Evolutionary conservation across 2,888 invertebrate genomes (phyloP).

Genomic region (Tridacna gigas): DNA sequence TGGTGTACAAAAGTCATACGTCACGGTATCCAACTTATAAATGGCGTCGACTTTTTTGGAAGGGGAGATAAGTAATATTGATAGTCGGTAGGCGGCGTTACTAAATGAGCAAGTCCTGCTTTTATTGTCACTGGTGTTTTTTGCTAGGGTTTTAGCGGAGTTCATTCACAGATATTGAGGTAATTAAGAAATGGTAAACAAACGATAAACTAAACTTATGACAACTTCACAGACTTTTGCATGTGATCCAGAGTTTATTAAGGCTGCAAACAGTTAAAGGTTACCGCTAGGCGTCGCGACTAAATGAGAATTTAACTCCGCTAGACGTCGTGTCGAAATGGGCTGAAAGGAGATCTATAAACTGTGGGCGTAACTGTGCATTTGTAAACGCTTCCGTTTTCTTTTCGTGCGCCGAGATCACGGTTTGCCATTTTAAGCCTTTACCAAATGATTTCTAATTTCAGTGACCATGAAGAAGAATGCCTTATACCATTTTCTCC

Average conservation of each 20-base stretch:
- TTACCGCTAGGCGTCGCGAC: constrained; percentile 19
- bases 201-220: background rate
- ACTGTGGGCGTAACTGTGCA: background rate
- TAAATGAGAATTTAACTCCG: background rate
- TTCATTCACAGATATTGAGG: background rate
- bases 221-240: background rate
- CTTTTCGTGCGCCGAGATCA: no score
- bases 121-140: background rate
- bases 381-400: no score
- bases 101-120: no score
- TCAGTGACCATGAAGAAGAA: no score
- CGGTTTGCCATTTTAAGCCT: no score
- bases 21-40: constrained; percentile 12
- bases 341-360: background rate
- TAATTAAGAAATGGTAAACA: background rate
- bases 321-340: background rate
- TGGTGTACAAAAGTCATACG: background rate
- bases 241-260: no score
- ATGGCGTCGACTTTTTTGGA: constrained; percentile 19
- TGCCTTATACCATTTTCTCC: background rate
- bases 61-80: constrained; percentile 23
- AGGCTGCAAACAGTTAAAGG: no score
- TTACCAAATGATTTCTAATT: no score
- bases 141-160: background rate
- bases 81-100: constrained; percentile 20